Evolutionary conservation across 2,797 vertebrate genomes (phyloP), one percentile per base, ranked within the genome.

Genomic region (Martes flavigula): DNA sequence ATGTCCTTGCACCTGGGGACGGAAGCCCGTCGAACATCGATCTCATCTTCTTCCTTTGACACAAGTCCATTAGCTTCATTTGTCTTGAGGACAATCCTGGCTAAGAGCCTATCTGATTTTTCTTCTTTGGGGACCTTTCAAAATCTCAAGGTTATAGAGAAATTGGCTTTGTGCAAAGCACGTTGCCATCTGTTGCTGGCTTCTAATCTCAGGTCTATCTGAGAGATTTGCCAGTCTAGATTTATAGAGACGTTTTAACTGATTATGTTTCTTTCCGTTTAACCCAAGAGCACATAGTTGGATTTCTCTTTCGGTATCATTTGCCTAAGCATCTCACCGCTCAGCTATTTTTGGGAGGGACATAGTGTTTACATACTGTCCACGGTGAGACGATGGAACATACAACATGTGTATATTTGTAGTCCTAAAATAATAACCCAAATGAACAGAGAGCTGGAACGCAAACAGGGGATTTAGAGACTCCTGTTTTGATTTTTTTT

Each of bases 131-230:
- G 88, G 89, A 93, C 89, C 81, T 97, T 97, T 94, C 77, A 94
- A 78, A 92, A 97, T 96, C 91, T 97, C 96, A 98, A 98, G 98
- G 97, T 98, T 96, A 95, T 43, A 68, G 85, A 90, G 95, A 84
- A 97, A 87, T 90, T 97, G 97, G 87, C 96, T 94, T 96, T 84
- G 51, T 93, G 64, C 3, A 73, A 93, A 97, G 70, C 48, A 5
- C 68, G 46, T 90, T 96, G 81, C 97, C 93, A 97, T 97, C 89
- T 97, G 97, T 97, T 96, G 91, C 93, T 93, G 62, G 73, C 94
- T 97, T 88, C 95, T 94, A 81, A 93, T 91, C 83, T 94, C 94
- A 96, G 89, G 94, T 75, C 54, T n/a, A 81, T 96, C 91, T 84
- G 84, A 87, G 89, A 96, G 82, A 92, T 96, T 91, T 97, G 56